Evolutionary conservation across 2,888 invertebrate species (phyloP), one percentile per base, ranked within the genome.

Genomic region (Leucania comma): DNA sequence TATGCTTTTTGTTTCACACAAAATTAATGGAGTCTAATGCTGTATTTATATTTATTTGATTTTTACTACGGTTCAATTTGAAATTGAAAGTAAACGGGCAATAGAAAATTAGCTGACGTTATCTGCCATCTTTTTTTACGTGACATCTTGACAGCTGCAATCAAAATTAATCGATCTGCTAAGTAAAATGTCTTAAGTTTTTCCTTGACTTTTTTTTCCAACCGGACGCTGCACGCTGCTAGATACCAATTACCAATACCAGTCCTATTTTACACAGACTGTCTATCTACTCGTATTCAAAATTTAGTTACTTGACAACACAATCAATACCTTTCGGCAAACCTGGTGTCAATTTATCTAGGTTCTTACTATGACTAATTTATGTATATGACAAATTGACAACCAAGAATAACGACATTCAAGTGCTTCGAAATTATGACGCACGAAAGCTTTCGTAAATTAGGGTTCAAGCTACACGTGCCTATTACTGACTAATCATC

Each of bases 1-100:
- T 48, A 48, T 29, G 66, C 60, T 70, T 71, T 71, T 73, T 54
- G 69, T 75, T 67, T 56, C 61, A 26, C 32, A 35, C n/a, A 12
- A 69, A 57, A 75, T 59, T 68, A 38, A 63, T 61, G 60, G 9
- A 53, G 32, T 59, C 20, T 69, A 53, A 71, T 50, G 35, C 26
- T 32, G 50, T 32, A 56, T 42, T n/a, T 24, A 1, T 62, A n/a
- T 24, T 58, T 61, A 12, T 26, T 73, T 50, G 2, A 51, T 57
- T 65, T 70, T 70, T 68, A 53, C 35, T 63, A 62, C 20, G 60
- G 29, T 56, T 22, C 22, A 12, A 56, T 71, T 46, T n/a, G 12
- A 24, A 32, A 68, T 58, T 56, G 54, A 73, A 73, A 69, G 53
- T 48, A 35, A 22, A 35, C 22, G 46, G 14, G 5, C 26, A 12